Conservation (phyloP, 1,140 invertebrate genomes). For the Watersipora subatra region DNA sequence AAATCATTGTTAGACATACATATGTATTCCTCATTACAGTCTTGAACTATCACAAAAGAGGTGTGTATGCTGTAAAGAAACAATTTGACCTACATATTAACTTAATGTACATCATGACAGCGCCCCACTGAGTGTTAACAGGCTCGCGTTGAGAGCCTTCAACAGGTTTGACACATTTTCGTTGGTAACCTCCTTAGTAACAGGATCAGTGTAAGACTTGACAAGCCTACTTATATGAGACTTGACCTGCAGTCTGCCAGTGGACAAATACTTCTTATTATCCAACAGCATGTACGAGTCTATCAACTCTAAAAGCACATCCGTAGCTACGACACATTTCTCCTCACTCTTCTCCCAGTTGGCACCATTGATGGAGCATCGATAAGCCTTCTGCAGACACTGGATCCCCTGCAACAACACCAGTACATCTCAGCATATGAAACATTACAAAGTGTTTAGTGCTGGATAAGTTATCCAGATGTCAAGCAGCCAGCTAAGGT, state of each 20-base stretch:
- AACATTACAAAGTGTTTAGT: conserved; percentile 37
- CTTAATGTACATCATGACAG: too few relatives aligned
- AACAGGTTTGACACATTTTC: too few relatives aligned
- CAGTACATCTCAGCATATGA: neutral
- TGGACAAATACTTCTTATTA: neutral
- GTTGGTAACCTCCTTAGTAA: neutral
- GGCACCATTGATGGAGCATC: conserved; percentile 41
- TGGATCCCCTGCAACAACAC: conserved; percentile 42
- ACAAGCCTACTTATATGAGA: neutral
- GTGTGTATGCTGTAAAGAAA: too few relatives aligned
- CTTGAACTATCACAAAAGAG: too few relatives aligned
- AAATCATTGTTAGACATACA: too few relatives aligned
- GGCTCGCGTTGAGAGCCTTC: too few relatives aligned
- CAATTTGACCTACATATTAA: too few relatives aligned
- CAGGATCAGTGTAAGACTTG: neutral
- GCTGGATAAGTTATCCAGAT: too few relatives aligned
- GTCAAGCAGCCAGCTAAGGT: too few relatives aligned
- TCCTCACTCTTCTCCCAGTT: conserved; percentile 48
- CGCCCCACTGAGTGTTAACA: too few relatives aligned
- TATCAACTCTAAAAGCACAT: neutral
- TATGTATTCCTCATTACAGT: too few relatives aligned
- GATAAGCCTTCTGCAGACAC: conserved; percentile 44
- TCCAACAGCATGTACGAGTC: neutral
- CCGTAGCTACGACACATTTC: conserved; percentile 14
- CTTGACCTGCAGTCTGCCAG: neutral